phyloP scores from a whole-genome alignment of 2,888 invertebrate genomes.

The Idaea straminata region DNA sequence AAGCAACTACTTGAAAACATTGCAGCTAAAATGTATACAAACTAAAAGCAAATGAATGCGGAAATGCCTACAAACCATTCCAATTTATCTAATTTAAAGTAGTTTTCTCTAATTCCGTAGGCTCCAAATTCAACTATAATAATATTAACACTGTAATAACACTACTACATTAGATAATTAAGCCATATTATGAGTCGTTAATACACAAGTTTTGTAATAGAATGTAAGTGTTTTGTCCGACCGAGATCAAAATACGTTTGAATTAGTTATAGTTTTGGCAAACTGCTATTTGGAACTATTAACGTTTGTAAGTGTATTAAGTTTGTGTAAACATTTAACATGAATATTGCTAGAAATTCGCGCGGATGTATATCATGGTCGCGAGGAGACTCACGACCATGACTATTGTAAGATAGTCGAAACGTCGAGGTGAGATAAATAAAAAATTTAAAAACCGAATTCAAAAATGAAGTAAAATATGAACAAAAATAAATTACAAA shows the following conservation, averaged over 20 bases:
- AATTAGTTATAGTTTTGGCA: constrained; percentile 1
- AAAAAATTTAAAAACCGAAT: no score
- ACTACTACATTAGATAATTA: not conserved
- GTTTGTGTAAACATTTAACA: not conserved
- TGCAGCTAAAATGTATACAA: not conserved
- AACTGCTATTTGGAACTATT: not conserved
- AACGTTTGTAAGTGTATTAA: not conserved
- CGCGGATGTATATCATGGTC: no score
- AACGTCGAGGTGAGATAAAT: no score
- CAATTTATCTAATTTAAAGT: not conserved
- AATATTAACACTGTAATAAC: not conserved
- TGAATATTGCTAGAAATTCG: not conserved
- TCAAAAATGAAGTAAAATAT: no score
- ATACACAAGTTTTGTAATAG: not conserved
- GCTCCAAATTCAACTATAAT: not conserved
- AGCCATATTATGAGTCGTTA: not conserved
- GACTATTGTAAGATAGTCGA: no score
- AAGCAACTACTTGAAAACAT: no score
- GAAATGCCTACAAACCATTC: not conserved
- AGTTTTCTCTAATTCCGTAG: not conserved
- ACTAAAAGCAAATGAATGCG: not conserved
- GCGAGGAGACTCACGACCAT: no score
- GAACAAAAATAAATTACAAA: no score
- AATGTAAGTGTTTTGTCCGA: not conserved
- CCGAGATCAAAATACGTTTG: not conserved